Evolutionary conservation across 2,113 vertebrate species (phyloP).

Genomic region (Eptesicus fuscus): DNA sequence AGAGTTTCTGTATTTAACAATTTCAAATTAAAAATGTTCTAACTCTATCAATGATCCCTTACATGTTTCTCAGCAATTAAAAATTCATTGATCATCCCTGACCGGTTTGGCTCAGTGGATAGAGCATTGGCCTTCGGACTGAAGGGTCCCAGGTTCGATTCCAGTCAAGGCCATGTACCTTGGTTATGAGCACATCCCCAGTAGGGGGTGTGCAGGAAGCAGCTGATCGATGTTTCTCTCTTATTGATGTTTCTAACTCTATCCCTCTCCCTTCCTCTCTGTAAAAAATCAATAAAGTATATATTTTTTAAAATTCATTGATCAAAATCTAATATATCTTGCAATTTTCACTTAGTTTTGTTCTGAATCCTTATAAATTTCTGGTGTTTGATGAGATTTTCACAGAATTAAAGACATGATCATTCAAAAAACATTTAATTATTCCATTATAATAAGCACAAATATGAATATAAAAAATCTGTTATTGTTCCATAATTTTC

Average conservation of each 20-base stretch:
- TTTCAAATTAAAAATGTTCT: slow-evolving; percentile 11
- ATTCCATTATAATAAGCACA: not conserved
- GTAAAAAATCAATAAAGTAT: too few relatives aligned
- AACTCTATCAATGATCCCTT: not conserved
- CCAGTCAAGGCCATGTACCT: too few relatives aligned
- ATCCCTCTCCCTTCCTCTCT: too few relatives aligned
- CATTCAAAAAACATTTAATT: not conserved
- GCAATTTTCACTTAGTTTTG: not conserved
- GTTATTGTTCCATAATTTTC: not conserved
- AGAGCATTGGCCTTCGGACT: too few relatives aligned
- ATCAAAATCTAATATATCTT: not conserved
- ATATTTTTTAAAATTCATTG: not conserved
- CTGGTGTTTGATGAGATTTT: not conserved
- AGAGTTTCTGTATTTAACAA: not conserved
- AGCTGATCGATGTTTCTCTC: too few relatives aligned
- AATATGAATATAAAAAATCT: not conserved
- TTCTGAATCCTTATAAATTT: not conserved
- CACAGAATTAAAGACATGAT: not conserved
- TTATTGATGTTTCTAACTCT: too few relatives aligned
- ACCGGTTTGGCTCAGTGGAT: too few relatives aligned
- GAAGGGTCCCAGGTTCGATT: too few relatives aligned
- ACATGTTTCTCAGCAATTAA: not conserved
- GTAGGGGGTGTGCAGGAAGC: too few relatives aligned
- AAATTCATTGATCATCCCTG: not conserved
- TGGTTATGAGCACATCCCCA: too few relatives aligned